Evolutionary conservation across 2,888 invertebrate species (phyloP), one percentile per base, ranked within the genome.

Genomic region (Petrophora chlorosata): DNA sequence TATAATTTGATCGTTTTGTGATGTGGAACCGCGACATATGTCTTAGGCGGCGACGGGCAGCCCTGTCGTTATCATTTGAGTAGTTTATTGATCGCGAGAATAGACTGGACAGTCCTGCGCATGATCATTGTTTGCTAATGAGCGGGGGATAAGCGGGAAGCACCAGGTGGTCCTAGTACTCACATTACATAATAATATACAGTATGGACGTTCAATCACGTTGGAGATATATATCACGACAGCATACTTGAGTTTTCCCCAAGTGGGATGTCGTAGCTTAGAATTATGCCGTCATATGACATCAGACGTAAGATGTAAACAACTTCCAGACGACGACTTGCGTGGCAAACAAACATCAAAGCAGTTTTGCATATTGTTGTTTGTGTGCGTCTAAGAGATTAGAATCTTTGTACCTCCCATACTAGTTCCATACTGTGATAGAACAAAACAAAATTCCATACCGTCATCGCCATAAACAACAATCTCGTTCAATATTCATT

Each of bases 91-190:
- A 82, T 79, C 75, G 75, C 70, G 61, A 57, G 70, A 59, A 63
- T 61, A 58, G 68, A 39, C 55, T 69, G 60, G 64, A 10, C 58
- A 63, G 65, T 61, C 67, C 65, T 65, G 69, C 58, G 72, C 67
- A 64, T 70, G 72, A 70, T 79, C 83, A 86, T 88, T 87, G 89
- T 87, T 84, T 87, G 88, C 76, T 87, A 88, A 88, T 87, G 85
- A 84, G 76, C 45, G 65, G n/a, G n/a, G n/a, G n/a, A n/a, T n/a
- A n/a, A 61, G 65, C 58, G 64, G 68, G 69, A 68, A 68, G 67
- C 72, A 76, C 79, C n/a, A 77, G 79, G 80, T 79, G 80, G 82
- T 73, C 79, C 57, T 56, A 5, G 9, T 56, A 52, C 56, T 64
- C 29, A 49, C 33, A 33, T 23, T 19, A 36, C 36, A 23, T 3